These are phyloP conservation scores for Melanaphis sacchari DNA, from an alignment of 1,140 invertebrate genomes.

Conservation along the genomic window DNA sequence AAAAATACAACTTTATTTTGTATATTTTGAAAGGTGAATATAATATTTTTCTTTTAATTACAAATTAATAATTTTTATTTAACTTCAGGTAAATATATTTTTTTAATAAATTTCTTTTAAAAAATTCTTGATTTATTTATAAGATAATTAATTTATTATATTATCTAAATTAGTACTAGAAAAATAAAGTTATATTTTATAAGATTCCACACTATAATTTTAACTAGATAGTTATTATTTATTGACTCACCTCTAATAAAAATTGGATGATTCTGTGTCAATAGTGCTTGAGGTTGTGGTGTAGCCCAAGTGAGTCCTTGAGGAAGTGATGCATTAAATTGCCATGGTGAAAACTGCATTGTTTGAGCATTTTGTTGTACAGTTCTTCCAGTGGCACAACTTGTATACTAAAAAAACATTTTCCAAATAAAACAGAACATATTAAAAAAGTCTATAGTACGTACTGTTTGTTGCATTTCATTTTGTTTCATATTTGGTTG, in stretches of 20 bases:
- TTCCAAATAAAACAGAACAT: constrained; percentile 48
- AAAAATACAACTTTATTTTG: not conserved
- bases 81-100: no score
- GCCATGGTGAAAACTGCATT: constrained; percentile 70
- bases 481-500: constrained; percentile 63
- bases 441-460: constrained; percentile 41
- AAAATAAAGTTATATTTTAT: no score
- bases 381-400: constrained; percentile 45
- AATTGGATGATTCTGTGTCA: constrained; percentile 77
- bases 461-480: constrained; percentile 62
- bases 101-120: not conserved
- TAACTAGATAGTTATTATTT: not conserved
- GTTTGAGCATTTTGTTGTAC: constrained; percentile 58
- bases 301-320: constrained; percentile 71
- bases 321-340: constrained; percentile 72
- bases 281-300: constrained; percentile 70
- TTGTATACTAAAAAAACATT: constrained; percentile 56
- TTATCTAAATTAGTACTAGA: not conserved
- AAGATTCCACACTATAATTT: not conserved
- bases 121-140: not conserved
- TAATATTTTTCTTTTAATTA: not conserved
- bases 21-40: not conserved
- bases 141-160: not conserved
- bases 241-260: constrained; percentile 75
- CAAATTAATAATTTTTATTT: no score